phyloP scores from a whole-genome alignment of 2,113 vertebrate species.

The Macaca fascicularis region T2T-MFA8v1.1 NC_088390.1:79731001-79731500 shows the following conservation, averaged over 20 bases:
- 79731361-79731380: rapidly evolving
- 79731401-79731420: background rate
- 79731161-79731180: background rate
- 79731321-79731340: no score
- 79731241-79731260: background rate
- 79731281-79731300: background rate
- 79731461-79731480: background rate
- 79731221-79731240: no score
- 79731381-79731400: background rate
- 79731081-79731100: rapidly evolving
- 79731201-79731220: background rate
- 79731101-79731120: background rate
- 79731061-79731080: background rate
- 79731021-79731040: background rate
- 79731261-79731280: background rate
- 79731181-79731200: background rate
- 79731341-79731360: no score
- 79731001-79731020: background rate
- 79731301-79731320: background rate
- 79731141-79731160: background rate
- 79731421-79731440: rapidly evolving
- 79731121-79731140: background rate
- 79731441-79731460: background rate
- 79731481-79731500: background rate
- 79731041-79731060: rapidly evolving